Base-by-base conservation (phyloP, 2,113 vertebrate species). In the Rhinolophus ferrumequinum region DNA sequence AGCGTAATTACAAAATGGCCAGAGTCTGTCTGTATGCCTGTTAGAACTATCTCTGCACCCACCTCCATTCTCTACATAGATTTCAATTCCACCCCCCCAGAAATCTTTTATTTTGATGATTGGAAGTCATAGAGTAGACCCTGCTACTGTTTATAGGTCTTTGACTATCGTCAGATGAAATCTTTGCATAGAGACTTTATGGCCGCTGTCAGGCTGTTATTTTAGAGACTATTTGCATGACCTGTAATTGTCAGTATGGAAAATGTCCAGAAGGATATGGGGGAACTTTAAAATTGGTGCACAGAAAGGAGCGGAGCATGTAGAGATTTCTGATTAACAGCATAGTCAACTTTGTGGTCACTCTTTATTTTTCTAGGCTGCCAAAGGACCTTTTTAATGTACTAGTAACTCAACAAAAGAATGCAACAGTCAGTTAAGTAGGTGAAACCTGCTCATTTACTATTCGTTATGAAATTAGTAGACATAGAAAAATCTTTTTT, bases 381-480 rank as follows among this genome's bases (percentile, higher is more conserved):
- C 82, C 3, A 33, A 58, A 96, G n/a, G 35, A 95, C 58, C 28
- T 50, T 90, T 97, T 93, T 77, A 50, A 77, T 88, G 0, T 88
- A 26, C 19, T 79, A 69, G 35, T n/a, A 91, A 88, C 77, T 93
- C 69, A n/a, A 1, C 58, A 72, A 70, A 93, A 96, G 72, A 92
- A 85, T 47, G 35, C 22, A 88, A 47, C 44, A 16, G 1, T 76
- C 50, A 69, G 26, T 87, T 69, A 93, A 96, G 38, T 89, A 83
- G 22, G 28, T 7, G 22, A 15, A 92, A 54, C 21, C 35, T 95
- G 28, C 26, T 81, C 44, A 76, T 93, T 95, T 92, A 67, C 19
- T 90, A 18, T 91, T 93, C 75, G 35, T 81, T 82, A 89, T 64
- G 93, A 67, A 82, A 19, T 94, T 89, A 70, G 24, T 83, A 93